Percentiles rank a stretch among this genome's conserved stretches.
phyloP scores from a whole-genome alignment of 2,113 vertebrate species.

The Nettapus auritus region DNA sequence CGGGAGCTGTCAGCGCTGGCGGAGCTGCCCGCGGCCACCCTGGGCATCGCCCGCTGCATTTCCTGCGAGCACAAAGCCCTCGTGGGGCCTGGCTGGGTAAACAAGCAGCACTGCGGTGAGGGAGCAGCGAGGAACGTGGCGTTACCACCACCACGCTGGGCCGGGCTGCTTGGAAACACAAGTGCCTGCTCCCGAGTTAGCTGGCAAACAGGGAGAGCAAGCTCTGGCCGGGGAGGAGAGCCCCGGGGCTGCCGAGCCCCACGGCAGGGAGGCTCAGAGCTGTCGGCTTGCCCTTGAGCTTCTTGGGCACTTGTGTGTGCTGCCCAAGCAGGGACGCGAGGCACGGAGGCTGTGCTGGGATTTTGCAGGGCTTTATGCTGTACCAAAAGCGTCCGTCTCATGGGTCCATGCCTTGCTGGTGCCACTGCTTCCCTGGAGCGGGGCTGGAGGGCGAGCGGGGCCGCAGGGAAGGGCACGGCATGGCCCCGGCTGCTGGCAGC shows the following conservation, averaged over 20 bases:
- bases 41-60: background rate
- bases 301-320: accelerated
- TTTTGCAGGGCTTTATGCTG: background rate
- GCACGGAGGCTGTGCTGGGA: background rate
- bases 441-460: background rate
- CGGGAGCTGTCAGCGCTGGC: background rate
- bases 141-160: accelerated
- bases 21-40: background rate
- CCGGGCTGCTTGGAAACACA: background rate
- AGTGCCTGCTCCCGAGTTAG: background rate
- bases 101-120: background rate
- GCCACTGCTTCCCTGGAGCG: background rate
- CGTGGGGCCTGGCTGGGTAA: background rate
- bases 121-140: background rate
- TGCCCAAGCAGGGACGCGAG: accelerated
- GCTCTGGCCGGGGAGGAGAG: background rate
- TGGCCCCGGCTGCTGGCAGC: background rate
- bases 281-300: accelerated
- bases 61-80: background rate
- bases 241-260: background rate
- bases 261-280: background rate
- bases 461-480: background rate
- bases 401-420: background rate
- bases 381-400: accelerated
- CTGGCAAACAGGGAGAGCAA: background rate